Percentiles rank a stretch among this genome's conserved stretches.
Conservation (phyloP, 2,888 invertebrate genomes). For the Hymenopus coronatus region DNA sequence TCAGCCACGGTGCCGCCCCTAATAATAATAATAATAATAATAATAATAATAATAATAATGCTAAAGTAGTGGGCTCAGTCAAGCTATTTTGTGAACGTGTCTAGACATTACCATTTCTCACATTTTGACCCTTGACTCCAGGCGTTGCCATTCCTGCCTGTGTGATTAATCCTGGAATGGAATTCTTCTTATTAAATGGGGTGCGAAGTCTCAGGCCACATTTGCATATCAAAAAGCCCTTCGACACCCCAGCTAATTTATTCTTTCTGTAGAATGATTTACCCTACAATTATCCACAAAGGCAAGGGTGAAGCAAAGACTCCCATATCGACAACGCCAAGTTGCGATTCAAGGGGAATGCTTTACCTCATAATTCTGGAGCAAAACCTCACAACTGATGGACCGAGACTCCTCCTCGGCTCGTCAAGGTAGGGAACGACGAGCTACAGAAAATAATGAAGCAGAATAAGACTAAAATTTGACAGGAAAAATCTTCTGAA, state of each 20-base stretch:
- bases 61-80: no score
- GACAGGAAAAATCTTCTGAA: no score
- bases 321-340: background rate
- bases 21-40: no score
- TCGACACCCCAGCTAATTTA: background rate
- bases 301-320: background rate
- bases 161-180: background rate
- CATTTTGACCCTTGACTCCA: background rate
- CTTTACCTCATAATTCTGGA: background rate
- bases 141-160: background rate
- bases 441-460: no score
- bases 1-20: no score
- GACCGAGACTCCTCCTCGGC: no score
- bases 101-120: background rate
- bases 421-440: no score
- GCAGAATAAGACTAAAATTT: no score
- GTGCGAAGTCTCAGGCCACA: background rate
- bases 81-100: background rate
- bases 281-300: background rate
- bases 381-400: no score
- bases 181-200: background rate
- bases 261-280: background rate
- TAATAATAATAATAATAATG: no score
- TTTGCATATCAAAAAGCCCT: constrained; percentile 12
- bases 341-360: background rate